Conservation (phyloP, 2,888 invertebrate species). For the Endomychus coccineus region DNA sequence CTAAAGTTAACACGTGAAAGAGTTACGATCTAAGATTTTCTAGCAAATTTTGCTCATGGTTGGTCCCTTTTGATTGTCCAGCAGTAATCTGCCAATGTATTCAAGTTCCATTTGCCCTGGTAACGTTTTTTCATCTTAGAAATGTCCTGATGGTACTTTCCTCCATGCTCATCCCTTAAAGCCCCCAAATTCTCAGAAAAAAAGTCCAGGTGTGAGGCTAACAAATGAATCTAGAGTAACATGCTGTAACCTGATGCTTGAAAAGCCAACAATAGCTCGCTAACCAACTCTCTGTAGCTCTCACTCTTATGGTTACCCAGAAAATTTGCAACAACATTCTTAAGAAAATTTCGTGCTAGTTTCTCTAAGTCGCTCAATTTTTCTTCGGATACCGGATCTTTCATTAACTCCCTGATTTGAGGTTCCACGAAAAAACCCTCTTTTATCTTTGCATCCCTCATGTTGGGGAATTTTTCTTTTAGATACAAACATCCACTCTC, state of each 20-base stretch:
- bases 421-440: constrained; percentile 16
- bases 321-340: constrained; percentile 13
- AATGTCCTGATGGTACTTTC: constrained; percentile 36
- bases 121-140: constrained; percentile 33
- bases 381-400: constrained; percentile 14
- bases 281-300: constrained; percentile 15
- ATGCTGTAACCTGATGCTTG: constrained; percentile 25
- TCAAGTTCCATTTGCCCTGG: constrained; percentile 31
- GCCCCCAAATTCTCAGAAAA: constrained; percentile 32
- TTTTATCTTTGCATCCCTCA: constrained; percentile 16
- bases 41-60: constrained; percentile 2
- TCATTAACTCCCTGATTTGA: constrained; percentile 17
- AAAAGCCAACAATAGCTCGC: constrained; percentile 14
- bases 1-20: too few species aligned
- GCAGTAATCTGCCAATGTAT: constrained; percentile 35
- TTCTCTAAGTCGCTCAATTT: constrained; percentile 14
- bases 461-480: constrained; percentile 14
- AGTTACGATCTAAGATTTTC: constrained; percentile 1
- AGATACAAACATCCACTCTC: constrained; percentile 11
- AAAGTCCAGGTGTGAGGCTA: constrained; percentile 27
- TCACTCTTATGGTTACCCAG: constrained; percentile 18
- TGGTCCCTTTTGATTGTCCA: constrained; percentile 23
- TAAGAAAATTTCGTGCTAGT: constrained; percentile 12
- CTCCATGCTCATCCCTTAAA: constrained; percentile 32
- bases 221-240: constrained; percentile 29